Evolutionary conservation across 2,113 vertebrate species (phyloP).

Genomic region (Myotis yumanensis): DNA sequence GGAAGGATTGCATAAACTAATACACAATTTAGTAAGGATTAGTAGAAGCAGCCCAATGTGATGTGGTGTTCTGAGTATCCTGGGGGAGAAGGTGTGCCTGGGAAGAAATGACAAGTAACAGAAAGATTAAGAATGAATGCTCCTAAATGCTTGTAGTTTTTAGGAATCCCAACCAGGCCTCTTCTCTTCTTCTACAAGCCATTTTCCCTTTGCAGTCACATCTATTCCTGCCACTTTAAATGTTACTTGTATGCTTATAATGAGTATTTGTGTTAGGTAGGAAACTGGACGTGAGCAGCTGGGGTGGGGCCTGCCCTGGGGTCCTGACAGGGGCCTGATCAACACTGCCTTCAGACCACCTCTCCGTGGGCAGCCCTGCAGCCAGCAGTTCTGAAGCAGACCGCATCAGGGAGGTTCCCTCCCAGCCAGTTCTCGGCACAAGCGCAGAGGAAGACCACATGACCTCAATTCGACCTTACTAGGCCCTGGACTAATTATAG

Average conservation of each 20-base stretch:
- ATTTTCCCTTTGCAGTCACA: not conserved
- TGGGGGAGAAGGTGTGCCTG: not conserved
- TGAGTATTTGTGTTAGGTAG: not conserved
- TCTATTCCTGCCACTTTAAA: not conserved
- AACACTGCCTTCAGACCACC: too few species aligned
- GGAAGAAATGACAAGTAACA: not conserved
- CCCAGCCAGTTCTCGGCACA: too few species aligned
- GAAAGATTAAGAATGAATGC: not conserved
- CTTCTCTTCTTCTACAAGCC: not conserved
- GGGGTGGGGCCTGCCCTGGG: too few species aligned
- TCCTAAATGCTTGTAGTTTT: not conserved
- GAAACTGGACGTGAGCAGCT: too few species aligned
- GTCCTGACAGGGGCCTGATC: too few species aligned
- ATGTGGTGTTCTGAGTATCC: not conserved
- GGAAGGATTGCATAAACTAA: not conserved
- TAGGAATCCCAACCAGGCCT: not conserved
- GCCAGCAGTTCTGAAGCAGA: too few species aligned
- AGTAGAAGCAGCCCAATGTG: not conserved
- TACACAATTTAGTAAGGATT: not conserved
- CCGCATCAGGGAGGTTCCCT: too few species aligned
- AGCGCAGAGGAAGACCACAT: too few species aligned
- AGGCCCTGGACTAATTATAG: too few species aligned
- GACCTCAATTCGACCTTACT: too few species aligned
- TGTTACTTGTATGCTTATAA: not conserved
- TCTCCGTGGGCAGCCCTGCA: too few species aligned